phyloP scores from a whole-genome alignment of 2,797 vertebrate genomes.

The Lophura swinhoii region DNA sequence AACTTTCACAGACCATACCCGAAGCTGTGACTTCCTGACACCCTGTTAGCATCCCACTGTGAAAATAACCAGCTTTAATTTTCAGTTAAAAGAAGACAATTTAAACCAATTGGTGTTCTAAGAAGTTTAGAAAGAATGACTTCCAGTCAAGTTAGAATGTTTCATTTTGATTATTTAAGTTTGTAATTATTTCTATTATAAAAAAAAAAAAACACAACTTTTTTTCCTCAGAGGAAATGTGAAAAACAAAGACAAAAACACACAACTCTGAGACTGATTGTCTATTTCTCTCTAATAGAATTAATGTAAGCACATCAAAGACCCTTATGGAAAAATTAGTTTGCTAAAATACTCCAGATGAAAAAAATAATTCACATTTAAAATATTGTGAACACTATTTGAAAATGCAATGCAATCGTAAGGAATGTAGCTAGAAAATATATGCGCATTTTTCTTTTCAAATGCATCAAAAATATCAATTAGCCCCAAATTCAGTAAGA shows the following conservation, averaged over 20 bases:
- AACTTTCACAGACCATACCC: not conserved
- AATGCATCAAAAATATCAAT: not conserved
- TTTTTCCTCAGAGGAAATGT: too few species aligned
- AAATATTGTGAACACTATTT: not conserved
- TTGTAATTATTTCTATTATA: not conserved
- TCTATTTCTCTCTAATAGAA: not conserved
- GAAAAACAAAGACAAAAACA: not conserved
- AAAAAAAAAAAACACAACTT: not conserved
- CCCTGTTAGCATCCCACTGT: fast-evolving
- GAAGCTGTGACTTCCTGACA: not conserved
- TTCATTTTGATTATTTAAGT: not conserved
- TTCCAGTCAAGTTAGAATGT: not conserved
- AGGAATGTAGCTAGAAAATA: not conserved
- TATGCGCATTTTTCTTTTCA: not conserved
- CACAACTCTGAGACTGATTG: not conserved
- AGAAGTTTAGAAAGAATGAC: not conserved
- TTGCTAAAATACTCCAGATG: not conserved
- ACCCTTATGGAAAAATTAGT: not conserved
- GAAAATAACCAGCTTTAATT: not conserved
- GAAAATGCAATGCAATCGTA: not conserved
- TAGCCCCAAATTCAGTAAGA: not conserved
- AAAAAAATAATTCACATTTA: not conserved
- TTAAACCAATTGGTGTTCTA: not conserved
- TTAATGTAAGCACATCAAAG: not conserved
- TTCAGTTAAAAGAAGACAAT: not conserved